Percentiles rank a stretch among this genome's conserved stretches.
Evolutionary conservation across 2,797 vertebrate species (phyloP).

Genomic region (Garrulus glandarius): DNA sequence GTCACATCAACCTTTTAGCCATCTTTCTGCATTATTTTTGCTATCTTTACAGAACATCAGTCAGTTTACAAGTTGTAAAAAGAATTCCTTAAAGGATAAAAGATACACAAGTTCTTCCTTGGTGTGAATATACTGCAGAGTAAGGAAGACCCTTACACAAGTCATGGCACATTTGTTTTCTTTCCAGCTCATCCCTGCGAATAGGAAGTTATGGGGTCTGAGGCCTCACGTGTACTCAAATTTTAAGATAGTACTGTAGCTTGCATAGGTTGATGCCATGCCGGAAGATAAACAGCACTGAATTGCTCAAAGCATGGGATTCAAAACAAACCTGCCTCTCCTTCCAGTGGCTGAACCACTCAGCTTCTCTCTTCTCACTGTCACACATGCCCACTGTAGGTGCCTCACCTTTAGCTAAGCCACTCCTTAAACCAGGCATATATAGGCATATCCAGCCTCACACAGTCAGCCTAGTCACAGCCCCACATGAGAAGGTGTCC

Average conservation of each 20-base stretch:
- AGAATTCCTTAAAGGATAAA: not conserved
- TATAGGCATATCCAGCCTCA: not conserved
- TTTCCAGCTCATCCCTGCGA: not conserved
- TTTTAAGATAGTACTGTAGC: not conserved
- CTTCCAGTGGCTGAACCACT: not conserved
- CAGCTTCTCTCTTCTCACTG: not conserved
- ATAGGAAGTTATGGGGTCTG: not conserved
- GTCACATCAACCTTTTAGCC: slow-evolving; percentile 19
- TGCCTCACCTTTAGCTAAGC: not conserved
- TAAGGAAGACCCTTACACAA: not conserved
- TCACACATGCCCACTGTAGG: not conserved
- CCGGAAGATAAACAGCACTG: not conserved
- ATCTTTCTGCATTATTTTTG: not conserved
- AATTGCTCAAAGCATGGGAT: not conserved
- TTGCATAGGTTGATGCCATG: not conserved
- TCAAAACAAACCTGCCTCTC: not conserved
- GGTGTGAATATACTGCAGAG: not conserved
- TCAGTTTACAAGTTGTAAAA: not conserved
- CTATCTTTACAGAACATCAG: not conserved
- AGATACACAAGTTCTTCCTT: not conserved
- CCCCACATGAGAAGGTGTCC: not conserved
- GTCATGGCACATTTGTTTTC: not conserved
- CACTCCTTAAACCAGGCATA: not conserved
- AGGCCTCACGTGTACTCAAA: not conserved
- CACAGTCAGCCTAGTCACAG: not conserved